Base-by-base conservation (phyloP, 1,140 invertebrate genomes). In the Hirudo medicinalis region DNA sequence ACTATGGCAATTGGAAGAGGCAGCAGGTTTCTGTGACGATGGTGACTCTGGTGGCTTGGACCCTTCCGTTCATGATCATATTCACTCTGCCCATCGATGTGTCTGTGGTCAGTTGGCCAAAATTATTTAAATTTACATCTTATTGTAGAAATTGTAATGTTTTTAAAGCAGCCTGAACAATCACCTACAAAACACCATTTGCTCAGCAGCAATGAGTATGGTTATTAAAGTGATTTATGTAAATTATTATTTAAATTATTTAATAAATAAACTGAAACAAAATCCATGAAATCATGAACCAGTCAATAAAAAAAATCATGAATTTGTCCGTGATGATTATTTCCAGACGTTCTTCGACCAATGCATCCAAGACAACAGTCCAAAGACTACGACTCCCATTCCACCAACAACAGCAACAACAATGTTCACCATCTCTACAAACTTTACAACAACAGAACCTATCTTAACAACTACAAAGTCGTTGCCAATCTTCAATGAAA, bases 41-140 rank as follows among this genome's bases (percentile, higher is more conserved):
- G 15, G 89, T 92, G 53, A 94, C 97, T 40, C 86, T 99, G 57
- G 88, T 94, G 73, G 92, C 95, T 73, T 99, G 96, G 96, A 97
- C 94, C 80, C 98, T 99, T 83, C 97, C 95, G 22, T 90, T 99
- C 80, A 86, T 98, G 74, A 98, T 98, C 78, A 92, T 98, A 78
- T 97, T 98, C 79, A 89, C 97, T 68, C 86, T 99, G 72, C 96
- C 96, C 9, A 80, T 98, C 76, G 96, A 99, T 87, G 90, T 99
- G 29, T 92, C 94, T 54, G 91, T 91, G 75, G 94, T 97, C 86
- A 90, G 90, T 88, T 17, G 32, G 2, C 32, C 32, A 36, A 36
- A 36, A 6, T 36, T 36, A 36, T 36, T 36, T 36, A 36, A 36
- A 36, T 36, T 36, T 36, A 36, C 2, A 36, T 36, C 6, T 36